Base-by-base conservation (phyloP, 2,888 invertebrate genomes). In the Drosophila rellima region DNA sequence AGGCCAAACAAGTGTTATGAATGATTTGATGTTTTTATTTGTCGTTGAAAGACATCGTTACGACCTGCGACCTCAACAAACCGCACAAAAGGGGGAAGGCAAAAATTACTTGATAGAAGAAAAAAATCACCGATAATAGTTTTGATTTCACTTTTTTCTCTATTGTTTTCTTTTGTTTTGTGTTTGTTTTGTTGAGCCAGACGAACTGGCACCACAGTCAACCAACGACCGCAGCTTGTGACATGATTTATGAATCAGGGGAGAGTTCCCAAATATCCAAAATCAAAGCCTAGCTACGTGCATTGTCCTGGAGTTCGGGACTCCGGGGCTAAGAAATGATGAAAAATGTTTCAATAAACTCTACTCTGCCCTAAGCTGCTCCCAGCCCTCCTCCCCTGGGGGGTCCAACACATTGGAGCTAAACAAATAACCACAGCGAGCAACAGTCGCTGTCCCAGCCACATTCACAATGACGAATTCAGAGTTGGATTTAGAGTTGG, bases 11-110 rank as follows among this genome's bases (percentile, higher is more conserved):
- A 90, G 84, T 85, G 89, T 80, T 78, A 78, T 90, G 90, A 90
- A 86, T 86, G 86, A 86, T 89, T 87, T 87, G 78, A 86, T 90
- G 89, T 90, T 86, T 86, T 89, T 80, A 89, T 90, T 88, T 86
- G 83, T 78, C 63, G 56, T 63, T 72, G 44, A 56, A 37, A 54
- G 74, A 55, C 40, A 11, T 15, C 52, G 47, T 47, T 44, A 33
- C 73, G 66, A 78, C 47, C 75, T 68, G 63, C 37, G 26, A 39
- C 52, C 74, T 82, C 80, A 82, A 82, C 77, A 80, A 80, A 88
- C 83, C 90, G 66, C 89, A 83, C 82, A 89, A 83, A 67, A 60
- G 59, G 26, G 15, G 61, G 54, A 48, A 51, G 51, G 42, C 51
- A 54, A 54, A 29, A 20, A 40, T 54, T 29, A 47, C 45, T 29